phyloP scores from a whole-genome alignment of 2,113 vertebrate species.

The Larimichthys crocea region DNA sequence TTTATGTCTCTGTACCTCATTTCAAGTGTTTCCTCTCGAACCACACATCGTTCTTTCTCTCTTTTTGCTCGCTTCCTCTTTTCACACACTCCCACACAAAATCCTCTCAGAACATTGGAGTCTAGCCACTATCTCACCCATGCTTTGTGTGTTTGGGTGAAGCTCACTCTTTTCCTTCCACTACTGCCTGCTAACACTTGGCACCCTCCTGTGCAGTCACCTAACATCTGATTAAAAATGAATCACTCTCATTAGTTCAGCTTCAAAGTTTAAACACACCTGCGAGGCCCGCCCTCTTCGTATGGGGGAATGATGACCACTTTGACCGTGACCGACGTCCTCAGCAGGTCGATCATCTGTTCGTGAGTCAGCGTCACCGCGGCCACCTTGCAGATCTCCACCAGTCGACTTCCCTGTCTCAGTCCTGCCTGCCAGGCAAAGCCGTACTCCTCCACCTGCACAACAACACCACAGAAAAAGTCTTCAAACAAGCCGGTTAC shows the following conservation, averaged over 20 bases:
- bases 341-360: conserved; percentile 96
- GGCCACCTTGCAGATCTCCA: conserved; percentile 96
- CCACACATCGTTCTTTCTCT: conserved; percentile 34
- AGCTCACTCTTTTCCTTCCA: conserved; percentile 36
- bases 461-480: background rate
- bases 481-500: conserved; percentile 16
- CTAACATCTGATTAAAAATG: conserved; percentile 17
- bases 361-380: conserved; percentile 93
- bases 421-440: conserved; percentile 97
- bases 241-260: conserved; percentile 1
- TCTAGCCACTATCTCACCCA: conserved; percentile 73
- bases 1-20: conserved; percentile 34
- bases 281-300: conserved; percentile 90
- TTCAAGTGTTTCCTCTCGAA: conserved; percentile 33
- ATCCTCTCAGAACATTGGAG: conserved; percentile 77
- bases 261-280: conserved; percentile 78
- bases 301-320: conserved; percentile 94
- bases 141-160: conserved; percentile 61
- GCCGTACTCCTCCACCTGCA: conserved; percentile 93
- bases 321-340: conserved; percentile 94
- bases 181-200: conserved; percentile 3
- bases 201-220: background rate
- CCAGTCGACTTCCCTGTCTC: conserved; percentile 92
- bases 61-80: conserved; percentile 68
- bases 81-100: conserved; percentile 79